These are phyloP conservation scores for Zeugodacus cucurbitae DNA, from an alignment of 1,140 invertebrate species.

Conservation along the genomic window DNA sequence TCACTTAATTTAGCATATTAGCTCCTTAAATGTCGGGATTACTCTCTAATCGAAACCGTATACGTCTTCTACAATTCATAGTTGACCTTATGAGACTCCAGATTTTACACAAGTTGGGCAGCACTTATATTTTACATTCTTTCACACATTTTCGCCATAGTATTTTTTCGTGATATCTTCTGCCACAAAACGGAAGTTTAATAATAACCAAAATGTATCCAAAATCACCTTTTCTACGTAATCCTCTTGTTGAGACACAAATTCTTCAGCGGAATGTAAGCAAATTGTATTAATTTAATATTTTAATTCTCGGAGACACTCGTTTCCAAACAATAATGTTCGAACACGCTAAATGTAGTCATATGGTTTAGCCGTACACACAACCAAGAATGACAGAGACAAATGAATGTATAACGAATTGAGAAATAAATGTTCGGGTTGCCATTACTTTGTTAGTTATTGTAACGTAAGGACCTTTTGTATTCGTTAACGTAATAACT, in stretches of 20 bases:
- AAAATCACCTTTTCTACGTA: constrained; percentile 58
- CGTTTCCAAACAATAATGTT: constrained; percentile 30
- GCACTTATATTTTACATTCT: neutral
- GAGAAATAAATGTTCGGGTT: neutral
- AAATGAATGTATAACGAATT: neutral
- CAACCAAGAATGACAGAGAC: neutral
- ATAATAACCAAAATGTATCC: constrained; percentile 50
- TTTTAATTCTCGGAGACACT: neutral
- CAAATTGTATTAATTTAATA: neutral
- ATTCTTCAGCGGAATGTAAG: constrained; percentile 60
- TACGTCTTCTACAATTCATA: too few species aligned
- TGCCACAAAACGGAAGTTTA: neutral
- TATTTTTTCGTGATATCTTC: neutral
- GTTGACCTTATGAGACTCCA: too few species aligned
- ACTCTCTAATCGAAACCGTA: too few species aligned
- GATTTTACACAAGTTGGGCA: constrained; percentile 4
- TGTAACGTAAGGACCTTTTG: too few species aligned
- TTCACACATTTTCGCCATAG: neutral
- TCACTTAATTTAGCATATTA: too few species aligned
- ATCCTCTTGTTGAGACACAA: constrained; percentile 55
- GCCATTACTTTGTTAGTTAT: neutral
- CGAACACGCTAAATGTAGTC: neutral
- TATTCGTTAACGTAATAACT: too few species aligned
- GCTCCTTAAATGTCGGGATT: too few species aligned
- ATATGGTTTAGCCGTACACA: neutral